Conservation (phyloP, 2,888 invertebrate genomes). For the Hydropsyche betteni region DNA sequence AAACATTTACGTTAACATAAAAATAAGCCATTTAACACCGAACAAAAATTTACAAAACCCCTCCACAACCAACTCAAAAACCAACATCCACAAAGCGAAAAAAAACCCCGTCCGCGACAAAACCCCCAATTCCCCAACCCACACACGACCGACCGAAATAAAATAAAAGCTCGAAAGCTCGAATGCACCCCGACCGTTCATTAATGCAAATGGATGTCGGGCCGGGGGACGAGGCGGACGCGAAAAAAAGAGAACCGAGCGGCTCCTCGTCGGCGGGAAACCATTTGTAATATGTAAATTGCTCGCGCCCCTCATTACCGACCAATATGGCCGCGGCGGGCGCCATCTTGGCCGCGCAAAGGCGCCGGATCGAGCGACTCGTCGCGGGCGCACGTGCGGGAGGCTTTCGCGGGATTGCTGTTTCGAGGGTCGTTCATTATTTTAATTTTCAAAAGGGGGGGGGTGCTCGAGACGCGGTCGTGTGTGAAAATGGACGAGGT, state of each 20-base stretch:
- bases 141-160: too few relatives aligned
- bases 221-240: conserved; percentile 31
- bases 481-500: too few relatives aligned
- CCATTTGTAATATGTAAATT: conserved; percentile 52
- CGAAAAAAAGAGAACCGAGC: conserved; percentile 26
- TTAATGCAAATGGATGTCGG: conserved; percentile 39
- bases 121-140: too few relatives aligned
- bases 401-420: not conserved
- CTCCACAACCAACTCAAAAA: too few relatives aligned
- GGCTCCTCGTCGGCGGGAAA: conserved; percentile 46
- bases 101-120: too few relatives aligned
- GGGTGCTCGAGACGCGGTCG: not conserved
- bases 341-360: conserved; percentile 12
- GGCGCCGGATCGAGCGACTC: not conserved
- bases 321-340: conserved; percentile 16
- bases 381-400: not conserved
- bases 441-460: not conserved
- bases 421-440: too few relatives aligned
- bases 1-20: too few relatives aligned
- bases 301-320: conserved; percentile 49
- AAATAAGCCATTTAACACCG: too few relatives aligned
- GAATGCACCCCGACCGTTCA: conserved; percentile 12
- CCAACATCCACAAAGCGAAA: too few relatives aligned
- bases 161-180: too few relatives aligned
- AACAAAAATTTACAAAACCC: too few relatives aligned